Evolutionary conservation across 2,113 vertebrate species (phyloP).

Genomic region (Lota lota): DNA sequence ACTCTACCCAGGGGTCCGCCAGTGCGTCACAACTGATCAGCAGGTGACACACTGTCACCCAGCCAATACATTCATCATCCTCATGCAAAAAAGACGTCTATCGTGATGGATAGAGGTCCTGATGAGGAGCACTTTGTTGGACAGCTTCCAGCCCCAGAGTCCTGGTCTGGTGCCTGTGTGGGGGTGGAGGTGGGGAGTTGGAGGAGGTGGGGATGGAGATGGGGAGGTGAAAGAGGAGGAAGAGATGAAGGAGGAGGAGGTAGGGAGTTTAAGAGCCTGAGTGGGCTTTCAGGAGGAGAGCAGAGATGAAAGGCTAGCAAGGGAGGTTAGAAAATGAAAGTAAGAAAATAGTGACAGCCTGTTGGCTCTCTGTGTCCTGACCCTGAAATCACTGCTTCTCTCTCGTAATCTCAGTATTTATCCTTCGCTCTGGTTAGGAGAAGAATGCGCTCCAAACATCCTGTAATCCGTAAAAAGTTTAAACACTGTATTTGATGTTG

Average conservation of each 20-base stretch:
- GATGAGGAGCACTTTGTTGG: conserved; percentile 45
- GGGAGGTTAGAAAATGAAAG: conserved; percentile 7
- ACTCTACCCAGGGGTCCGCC: too few relatives aligned
- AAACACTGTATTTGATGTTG: conserved; percentile 10
- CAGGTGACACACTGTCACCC: conserved; percentile 40
- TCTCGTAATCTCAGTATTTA: conserved; percentile 31
- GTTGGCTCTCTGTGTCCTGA: conserved; percentile 4
- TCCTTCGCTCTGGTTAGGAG: conserved; percentile 2
- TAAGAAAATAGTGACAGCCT: neutral
- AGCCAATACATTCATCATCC: conserved; percentile 55
- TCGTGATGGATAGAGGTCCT: conserved; percentile 16
- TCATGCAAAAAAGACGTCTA: conserved; percentile 43
- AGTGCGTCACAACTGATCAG: conserved; percentile 49
- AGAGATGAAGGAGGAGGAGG: neutral
- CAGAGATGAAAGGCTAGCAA: conserved; percentile 14
- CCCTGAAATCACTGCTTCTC: conserved; percentile 23
- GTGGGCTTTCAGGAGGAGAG: neutral
- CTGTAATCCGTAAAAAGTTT: neutral
- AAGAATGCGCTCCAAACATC: conserved; percentile 5
- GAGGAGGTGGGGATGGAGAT: neutral
- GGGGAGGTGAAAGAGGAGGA: neutral
- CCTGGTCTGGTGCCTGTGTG: conserved; percentile 11
- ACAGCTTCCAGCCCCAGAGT: conserved; percentile 13
- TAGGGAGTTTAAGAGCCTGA: neutral
- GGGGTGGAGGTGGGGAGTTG: neutral